Percentiles rank a stretch among this genome's conserved stretches.
Evolutionary conservation across 2,888 invertebrate genomes (phyloP).

Genomic region (Tetragnatha montana): DNA sequence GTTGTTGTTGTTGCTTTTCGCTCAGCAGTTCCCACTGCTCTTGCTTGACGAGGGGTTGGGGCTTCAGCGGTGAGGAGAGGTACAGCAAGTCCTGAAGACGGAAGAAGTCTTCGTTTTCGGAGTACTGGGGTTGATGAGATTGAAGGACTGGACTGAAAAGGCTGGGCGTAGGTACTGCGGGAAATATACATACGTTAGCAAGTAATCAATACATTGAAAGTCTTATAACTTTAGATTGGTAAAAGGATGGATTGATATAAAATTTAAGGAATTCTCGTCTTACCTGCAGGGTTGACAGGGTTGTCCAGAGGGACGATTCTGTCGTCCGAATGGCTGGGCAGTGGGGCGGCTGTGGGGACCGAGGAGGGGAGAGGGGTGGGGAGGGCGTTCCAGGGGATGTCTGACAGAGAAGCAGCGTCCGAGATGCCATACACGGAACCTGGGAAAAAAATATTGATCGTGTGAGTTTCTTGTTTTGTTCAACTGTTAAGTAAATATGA

Average conservation of each 20-base stretch:
- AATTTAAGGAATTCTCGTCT: not conserved
- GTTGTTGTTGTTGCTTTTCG: conserved; percentile 31
- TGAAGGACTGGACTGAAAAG: conserved; percentile 30
- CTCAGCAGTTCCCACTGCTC: not conserved
- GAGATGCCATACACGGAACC: conserved; percentile 10
- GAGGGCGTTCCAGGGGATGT: conserved; percentile 55
- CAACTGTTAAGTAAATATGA: no score
- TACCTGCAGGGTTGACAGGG: not conserved
- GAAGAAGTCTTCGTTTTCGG: conserved; percentile 16
- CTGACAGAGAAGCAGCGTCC: conserved; percentile 24
- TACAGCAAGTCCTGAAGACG: conserved; percentile 49
- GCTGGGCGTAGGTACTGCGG: conserved; percentile 38
- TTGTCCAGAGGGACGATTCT: conserved; percentile 30
- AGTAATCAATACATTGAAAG: not conserved
- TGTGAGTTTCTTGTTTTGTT: no score
- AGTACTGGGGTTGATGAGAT: conserved; percentile 2
- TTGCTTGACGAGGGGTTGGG: conserved; percentile 3
- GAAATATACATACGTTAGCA: not conserved
- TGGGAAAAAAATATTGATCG: not conserved
- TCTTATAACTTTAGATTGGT: no score
- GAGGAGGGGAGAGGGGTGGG: conserved; percentile 56
- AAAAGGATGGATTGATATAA: no score
- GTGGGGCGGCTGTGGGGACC: conserved; percentile 16
- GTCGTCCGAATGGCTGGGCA: conserved; percentile 36
- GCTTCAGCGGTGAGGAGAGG: not conserved